phyloP scores from a whole-genome alignment of 2,888 invertebrate genomes.

The Cephonodes hylas region DNA sequence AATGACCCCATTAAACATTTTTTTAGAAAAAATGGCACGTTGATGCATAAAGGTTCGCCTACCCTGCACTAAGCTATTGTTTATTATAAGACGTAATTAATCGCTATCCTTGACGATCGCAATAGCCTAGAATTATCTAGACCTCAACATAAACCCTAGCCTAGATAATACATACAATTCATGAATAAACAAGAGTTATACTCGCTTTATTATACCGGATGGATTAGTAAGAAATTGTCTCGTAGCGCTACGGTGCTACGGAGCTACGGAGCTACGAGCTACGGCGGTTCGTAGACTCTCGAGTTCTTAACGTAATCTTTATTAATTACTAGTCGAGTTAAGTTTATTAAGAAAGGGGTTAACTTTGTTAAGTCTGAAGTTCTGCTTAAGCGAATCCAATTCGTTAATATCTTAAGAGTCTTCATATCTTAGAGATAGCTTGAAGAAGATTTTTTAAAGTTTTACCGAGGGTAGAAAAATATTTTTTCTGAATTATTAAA shows the following conservation, averaged over 20 bases:
- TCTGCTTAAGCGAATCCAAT: not conserved
- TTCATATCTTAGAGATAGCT: too few species aligned
- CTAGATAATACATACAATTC: not conserved
- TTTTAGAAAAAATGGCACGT: too few species aligned
- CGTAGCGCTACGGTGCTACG: constrained; percentile 1
- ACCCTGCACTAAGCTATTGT: too few species aligned
- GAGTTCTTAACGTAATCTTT: constrained; percentile 5
- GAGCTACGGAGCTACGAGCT: not conserved
- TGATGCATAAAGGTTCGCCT: too few species aligned
- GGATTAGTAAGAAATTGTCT: not conserved
- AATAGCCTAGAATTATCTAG: not conserved
- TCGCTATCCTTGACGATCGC: not conserved
- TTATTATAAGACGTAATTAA: too few species aligned
- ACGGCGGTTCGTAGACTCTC: not conserved
- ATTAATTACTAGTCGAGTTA: not conserved
- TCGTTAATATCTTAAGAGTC: too few species aligned
- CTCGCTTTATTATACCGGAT: not conserved
- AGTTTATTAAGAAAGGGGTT: not conserved
- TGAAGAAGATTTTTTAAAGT: too few species aligned
- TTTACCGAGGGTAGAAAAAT: too few species aligned
- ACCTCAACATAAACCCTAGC: not conserved
- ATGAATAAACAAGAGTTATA: not conserved
- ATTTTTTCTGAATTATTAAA: too few species aligned
- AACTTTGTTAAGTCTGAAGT: not conserved
- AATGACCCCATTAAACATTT: too few species aligned